A percentile compares a stretch with the other conserved stretches of the same genome.
phyloP scores from a whole-genome alignment of 2,888 invertebrate species.

The Eupithecia pulchellata region DNA sequence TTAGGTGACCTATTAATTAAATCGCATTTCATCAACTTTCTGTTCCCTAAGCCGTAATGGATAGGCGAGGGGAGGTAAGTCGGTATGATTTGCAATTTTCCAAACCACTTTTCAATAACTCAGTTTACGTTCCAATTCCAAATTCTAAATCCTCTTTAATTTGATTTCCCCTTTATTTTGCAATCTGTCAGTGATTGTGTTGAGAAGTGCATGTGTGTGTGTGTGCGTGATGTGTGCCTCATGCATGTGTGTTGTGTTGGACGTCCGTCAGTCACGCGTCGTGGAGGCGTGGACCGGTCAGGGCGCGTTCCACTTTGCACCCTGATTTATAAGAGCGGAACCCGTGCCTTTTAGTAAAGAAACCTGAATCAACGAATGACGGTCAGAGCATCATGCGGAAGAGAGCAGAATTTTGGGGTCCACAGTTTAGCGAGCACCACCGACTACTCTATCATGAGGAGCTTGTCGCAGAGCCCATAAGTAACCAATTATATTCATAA shows the following conservation, averaged over 20 bases:
- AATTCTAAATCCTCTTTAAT: constrained; percentile 17
- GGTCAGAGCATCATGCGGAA: too few relatives aligned
- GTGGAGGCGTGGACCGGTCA: constrained; percentile 60
- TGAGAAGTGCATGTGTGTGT: constrained; percentile 26
- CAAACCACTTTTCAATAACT: constrained; percentile 17
- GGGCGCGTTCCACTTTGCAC: constrained; percentile 47
- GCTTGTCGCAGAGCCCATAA: too few relatives aligned
- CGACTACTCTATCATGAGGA: too few relatives aligned
- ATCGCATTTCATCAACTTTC: not conserved
- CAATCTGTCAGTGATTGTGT: constrained; percentile 31
- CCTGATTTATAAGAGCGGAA: not conserved
- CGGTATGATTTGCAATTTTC: constrained; percentile 6
- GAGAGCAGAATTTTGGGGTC: too few relatives aligned
- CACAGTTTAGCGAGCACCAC: too few relatives aligned
- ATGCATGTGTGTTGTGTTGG: too few relatives aligned
- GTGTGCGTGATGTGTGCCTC: constrained; percentile 40
- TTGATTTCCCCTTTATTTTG: constrained; percentile 15
- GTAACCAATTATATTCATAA: too few relatives aligned
- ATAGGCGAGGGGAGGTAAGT: not conserved
- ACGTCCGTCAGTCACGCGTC: constrained; percentile 75
- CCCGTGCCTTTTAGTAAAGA: not conserved
- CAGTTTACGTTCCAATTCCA: constrained; percentile 9
- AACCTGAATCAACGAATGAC: not conserved
- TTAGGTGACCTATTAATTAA: constrained; percentile 9
- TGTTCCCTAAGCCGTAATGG: not conserved